Evolutionary conservation across 2,113 vertebrate genomes (phyloP).

Genomic region (Pseudorhombus dupliciocellatus): DNA sequence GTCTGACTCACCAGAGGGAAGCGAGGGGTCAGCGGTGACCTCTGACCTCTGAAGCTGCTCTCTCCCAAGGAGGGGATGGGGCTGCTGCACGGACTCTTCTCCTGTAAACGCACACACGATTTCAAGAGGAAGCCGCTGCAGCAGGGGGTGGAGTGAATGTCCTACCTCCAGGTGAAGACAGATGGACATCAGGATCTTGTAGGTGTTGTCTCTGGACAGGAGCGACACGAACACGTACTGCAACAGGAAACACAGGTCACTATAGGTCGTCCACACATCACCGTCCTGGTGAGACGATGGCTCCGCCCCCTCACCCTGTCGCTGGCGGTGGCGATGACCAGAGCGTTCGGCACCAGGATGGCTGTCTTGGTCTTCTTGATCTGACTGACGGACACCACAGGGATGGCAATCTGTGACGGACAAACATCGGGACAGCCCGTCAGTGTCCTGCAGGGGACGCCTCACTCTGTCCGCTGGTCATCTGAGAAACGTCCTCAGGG

Average conservation of each 20-base stretch:
- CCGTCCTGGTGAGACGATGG: too few species aligned
- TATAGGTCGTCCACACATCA: too few species aligned
- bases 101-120: conserved; percentile 80
- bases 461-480: background rate
- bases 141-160: too few species aligned
- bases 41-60: conserved; percentile 83
- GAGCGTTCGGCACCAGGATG: conserved; percentile 93
- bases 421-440: conserved; percentile 1
- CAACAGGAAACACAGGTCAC: conserved; percentile 21
- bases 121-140: too few species aligned
- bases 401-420: conserved; percentile 88
- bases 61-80: conserved; percentile 85
- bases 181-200: conserved; percentile 89
- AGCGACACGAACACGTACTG: conserved; percentile 95
- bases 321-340: conserved; percentile 87
- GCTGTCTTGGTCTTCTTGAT: conserved; percentile 97
- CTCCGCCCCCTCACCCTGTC: conserved; percentile 81
- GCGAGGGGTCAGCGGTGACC: conserved; percentile 76
- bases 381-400: conserved; percentile 86
- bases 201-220: conserved; percentile 93
- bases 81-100: conserved; percentile 85
- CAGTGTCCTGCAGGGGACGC: conserved; percentile 3
- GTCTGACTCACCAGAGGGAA: conserved; percentile 84
- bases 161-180: conserved; percentile 90
- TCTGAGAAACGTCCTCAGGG: too few species aligned